A percentile compares a stretch with the other conserved stretches of the same genome.
Evolutionary conservation across 1,140 invertebrate genomes (phyloP).

Genomic region (Pollicipes pollicipes): DNA sequence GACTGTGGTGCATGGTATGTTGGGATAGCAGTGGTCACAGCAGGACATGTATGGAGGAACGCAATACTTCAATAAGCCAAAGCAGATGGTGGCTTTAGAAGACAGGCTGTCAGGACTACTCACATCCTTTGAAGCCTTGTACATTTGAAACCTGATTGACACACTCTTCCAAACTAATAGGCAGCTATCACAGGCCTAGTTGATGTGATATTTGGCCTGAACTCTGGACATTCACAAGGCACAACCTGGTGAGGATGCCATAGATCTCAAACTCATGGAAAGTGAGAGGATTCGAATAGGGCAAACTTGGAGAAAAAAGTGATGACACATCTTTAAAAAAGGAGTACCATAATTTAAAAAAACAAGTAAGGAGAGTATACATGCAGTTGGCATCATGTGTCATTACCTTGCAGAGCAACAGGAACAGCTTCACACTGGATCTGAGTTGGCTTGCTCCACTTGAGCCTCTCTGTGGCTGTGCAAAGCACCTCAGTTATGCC

Average conservation of each 20-base stretch:
- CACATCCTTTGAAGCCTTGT: no score
- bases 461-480: not conserved
- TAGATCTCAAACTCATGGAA: not conserved
- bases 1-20: no score
- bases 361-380: not conserved
- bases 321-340: not conserved
- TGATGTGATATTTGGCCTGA: no score
- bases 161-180: no score
- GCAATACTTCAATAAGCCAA: no score
- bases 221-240: no score
- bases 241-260: not conserved
- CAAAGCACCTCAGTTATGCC: not conserved
- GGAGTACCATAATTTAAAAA: not conserved
- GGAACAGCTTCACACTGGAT: not conserved
- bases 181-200: no score
- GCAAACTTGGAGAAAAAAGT: not conserved
- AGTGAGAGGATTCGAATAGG: not conserved
- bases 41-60: no score
- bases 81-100: no score
- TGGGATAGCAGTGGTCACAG: no score
- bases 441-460: not conserved
- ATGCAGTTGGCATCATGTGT: not conserved
- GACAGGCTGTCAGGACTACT: no score
- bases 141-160: no score
- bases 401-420: not conserved